phyloP scores from a whole-genome alignment of 1,140 invertebrate species.

The Bombus soroeensis region DNA sequence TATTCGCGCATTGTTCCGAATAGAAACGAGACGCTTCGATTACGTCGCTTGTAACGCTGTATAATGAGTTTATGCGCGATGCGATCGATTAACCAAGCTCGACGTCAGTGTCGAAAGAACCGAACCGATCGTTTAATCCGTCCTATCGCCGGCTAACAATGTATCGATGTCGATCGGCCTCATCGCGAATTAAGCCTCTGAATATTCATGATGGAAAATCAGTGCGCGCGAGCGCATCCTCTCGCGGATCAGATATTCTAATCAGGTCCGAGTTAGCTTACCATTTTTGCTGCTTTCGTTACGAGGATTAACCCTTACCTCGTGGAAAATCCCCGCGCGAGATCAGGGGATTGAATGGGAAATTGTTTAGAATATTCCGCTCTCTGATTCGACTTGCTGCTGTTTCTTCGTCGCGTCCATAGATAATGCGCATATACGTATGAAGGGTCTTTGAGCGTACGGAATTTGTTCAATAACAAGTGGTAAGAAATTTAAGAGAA shows the following conservation, averaged over 20 bases:
- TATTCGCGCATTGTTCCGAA: neutral
- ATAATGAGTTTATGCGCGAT: slow-evolving; percentile 35
- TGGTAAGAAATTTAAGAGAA: neutral
- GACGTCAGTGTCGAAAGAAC: slow-evolving; percentile 32
- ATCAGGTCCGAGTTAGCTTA: slow-evolving; percentile 7
- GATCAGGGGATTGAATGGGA: neutral
- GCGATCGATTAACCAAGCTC: slow-evolving; percentile 40
- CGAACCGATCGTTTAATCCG: slow-evolving; percentile 44
- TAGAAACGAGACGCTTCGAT: slow-evolving; percentile 4
- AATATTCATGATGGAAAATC: slow-evolving; percentile 52
- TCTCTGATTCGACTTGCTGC: no score
- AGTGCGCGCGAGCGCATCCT: neutral
- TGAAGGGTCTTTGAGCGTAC: neutral
- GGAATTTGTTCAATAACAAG: neutral
- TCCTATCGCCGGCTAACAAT: slow-evolving; percentile 34
- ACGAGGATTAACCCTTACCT: slow-evolving; percentile 8
- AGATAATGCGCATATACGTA: neutral
- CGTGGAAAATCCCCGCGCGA: neutral
- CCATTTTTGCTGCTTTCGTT: slow-evolving; percentile 28
- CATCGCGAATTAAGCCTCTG: slow-evolving; percentile 49
- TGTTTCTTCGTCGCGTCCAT: neutral
- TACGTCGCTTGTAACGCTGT: slow-evolving; percentile 7
- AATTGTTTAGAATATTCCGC: slow-evolving; percentile 7
- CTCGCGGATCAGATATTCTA: slow-evolving; percentile 15
- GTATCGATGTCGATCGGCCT: slow-evolving; percentile 49